Evolutionary conservation across 1,140 invertebrate genomes (phyloP).

Genomic region (Ptiloglossa arizonensis): DNA sequence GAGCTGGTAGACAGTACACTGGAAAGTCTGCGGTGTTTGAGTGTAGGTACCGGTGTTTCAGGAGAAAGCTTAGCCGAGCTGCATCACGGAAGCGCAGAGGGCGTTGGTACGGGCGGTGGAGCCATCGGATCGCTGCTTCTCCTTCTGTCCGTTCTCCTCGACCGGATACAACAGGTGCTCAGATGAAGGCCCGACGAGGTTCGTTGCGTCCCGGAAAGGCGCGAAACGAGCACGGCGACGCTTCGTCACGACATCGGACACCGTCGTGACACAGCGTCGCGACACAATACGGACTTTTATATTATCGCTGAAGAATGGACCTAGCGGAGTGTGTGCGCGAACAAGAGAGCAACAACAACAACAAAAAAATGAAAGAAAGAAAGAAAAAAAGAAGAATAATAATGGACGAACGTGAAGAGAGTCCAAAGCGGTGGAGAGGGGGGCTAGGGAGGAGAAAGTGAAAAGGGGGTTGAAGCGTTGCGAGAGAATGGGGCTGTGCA

Average conservation of each 20-base stretch:
- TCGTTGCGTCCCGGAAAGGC: constrained; percentile 18
- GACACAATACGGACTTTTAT: constrained; percentile 54
- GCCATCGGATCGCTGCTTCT: constrained; percentile 42
- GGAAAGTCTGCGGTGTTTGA: constrained; percentile 62
- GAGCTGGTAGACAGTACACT: too few species aligned
- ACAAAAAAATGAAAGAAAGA: not conserved
- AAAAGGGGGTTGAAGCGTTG: not conserved
- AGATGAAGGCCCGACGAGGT: constrained; percentile 65
- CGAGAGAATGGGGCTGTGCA: not conserved
- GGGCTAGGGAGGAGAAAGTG: not conserved
- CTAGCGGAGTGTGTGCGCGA: not conserved
- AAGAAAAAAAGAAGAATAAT: too few species aligned
- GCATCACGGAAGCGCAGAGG: constrained; percentile 80
- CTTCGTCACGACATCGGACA: not conserved
- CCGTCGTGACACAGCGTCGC: constrained; percentile 4
- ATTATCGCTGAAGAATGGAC: constrained; percentile 37
- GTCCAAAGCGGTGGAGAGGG: too few species aligned
- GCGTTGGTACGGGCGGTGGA: constrained; percentile 41
- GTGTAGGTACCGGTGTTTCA: constrained; percentile 78
- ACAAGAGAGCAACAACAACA: not conserved
- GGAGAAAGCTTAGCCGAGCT: constrained; percentile 85
- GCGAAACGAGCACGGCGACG: constrained; percentile 3
- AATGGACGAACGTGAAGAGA: not conserved
- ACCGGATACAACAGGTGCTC: constrained; percentile 55
- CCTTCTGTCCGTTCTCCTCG: constrained; percentile 48